Evolutionary conservation across 2,797 vertebrate species (phyloP), one percentile per base, ranked within the genome.

Genomic region (Micrastur ruficollis): DNA sequence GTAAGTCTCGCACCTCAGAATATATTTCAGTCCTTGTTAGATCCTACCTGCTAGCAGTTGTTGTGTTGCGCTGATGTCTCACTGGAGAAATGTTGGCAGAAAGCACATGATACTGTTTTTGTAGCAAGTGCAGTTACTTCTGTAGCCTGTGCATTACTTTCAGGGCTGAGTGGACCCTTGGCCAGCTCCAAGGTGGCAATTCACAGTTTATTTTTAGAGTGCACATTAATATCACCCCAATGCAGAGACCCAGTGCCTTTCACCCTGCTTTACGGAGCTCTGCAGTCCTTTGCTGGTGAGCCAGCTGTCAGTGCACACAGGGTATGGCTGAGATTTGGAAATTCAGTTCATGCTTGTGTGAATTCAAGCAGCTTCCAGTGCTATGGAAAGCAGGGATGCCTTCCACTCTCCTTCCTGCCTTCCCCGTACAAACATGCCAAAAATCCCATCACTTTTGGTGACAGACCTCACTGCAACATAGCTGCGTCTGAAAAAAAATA

Each of bases 401-500:
- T 83, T 87, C 82, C 76, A 56, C 49, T 40, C 29, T 50, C 47
- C 82, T 91, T 96, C 84, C 80, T 89, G 81, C 63, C 90, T 53
- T 50, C 53, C 44, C 92, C 0, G 0, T 55, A 66, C 40, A 86
- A 94, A 89, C 68, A 61, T 15, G 52, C 84, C 81, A 90, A 89
- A 96, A 95, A 94, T 95, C 87, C 63, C 63, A 29, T 61, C 2
- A 32, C 58, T 95, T 89, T 90, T 18, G 12, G 76, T 93, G 26
- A 14, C 53, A 82, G 93, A 91, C 73, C 34, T 89, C 84, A 61
- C 61, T 92, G 87, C 92, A 84, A 50, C 52, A 96, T 95, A 90
- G 93, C 34, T 96, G 80, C 26, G 70, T 79, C 93, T 96, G 80
- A 89, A 92, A 93, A 87, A 81, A 88, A 95, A 93, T 63, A 84